Percentiles rank a stretch among this genome's conserved stretches.
Evolutionary conservation across 2,113 vertebrate genomes (phyloP).

Genomic region (Labeo catla): DNA sequence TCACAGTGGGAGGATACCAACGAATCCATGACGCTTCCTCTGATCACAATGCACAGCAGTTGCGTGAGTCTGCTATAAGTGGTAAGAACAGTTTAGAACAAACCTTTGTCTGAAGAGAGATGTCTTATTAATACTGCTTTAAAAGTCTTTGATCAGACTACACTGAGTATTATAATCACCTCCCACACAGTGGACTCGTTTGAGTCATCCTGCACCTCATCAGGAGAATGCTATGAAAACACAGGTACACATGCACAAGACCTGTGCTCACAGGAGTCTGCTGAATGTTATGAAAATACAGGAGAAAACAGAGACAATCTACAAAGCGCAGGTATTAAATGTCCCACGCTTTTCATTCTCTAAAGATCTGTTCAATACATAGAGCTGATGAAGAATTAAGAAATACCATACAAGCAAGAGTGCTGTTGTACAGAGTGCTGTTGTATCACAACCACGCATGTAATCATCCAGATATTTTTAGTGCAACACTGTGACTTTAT

Average conservation of each 20-base stretch:
- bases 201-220: slow-evolving; percentile 71
- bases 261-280: not conserved
- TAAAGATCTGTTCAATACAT: not conserved
- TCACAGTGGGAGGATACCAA: not conserved
- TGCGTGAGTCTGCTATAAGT: not conserved
- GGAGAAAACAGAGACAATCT: not conserved
- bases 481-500: no score
- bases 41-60: not conserved
- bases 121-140: not conserved
- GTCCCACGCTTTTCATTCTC: not conserved
- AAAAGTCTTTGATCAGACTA: not conserved
- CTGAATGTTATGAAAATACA: slow-evolving; percentile 20
- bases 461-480: no score
- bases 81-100: not conserved
- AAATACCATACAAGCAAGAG: not conserved
- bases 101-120: not conserved
- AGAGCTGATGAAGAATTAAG: not conserved
- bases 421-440: not conserved
- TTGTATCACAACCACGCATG: no score
- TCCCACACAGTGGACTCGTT: slow-evolving; percentile 66
- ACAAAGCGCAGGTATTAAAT: slow-evolving; percentile 35
- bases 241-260: slow-evolving; percentile 14
- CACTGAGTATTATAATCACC: not conserved
- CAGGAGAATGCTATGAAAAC: slow-evolving; percentile 70
- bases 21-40: not conserved